These are phyloP conservation scores for Tricholaema leucomelas DNA, from an alignment of 2,113 vertebrate species.

Conservation along the genomic window DNA sequence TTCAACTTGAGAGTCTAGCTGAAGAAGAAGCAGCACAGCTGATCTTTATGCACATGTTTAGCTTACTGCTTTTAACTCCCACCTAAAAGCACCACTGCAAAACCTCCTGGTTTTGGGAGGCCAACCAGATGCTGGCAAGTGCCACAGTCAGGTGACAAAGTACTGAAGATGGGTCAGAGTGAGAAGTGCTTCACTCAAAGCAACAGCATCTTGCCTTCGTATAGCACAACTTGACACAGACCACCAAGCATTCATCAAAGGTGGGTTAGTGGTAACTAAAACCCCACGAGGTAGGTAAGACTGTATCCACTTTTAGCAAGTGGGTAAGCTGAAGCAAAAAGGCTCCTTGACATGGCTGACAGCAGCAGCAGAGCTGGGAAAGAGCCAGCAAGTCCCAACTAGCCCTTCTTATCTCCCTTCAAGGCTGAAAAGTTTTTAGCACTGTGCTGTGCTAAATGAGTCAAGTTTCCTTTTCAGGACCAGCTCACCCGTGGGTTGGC, in stretches of 20 bases:
- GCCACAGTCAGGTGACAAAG: background rate
- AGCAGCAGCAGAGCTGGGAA: background rate
- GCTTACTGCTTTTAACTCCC: background rate
- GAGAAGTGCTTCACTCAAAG: background rate
- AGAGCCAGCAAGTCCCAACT: background rate
- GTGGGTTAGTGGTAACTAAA: background rate
- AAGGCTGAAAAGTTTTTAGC: background rate
- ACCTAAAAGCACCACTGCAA: background rate
- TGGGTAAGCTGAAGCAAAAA: constrained; percentile 31
- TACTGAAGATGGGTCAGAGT: background rate
- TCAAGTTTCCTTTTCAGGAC: background rate
- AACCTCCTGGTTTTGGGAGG: background rate
- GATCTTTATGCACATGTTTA: accelerated
- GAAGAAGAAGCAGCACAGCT: background rate
- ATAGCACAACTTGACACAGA: background rate
- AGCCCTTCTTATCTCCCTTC: background rate
- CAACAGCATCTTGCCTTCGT: background rate
- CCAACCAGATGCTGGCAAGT: background rate
- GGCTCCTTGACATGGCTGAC: background rate
- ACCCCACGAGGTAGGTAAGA: constrained; percentile 31
- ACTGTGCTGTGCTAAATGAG: background rate
- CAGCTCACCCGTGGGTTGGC: background rate
- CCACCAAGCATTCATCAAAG: background rate
- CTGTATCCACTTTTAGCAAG: background rate
- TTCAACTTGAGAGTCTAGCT: background rate